A percentile compares a stretch with the other conserved stretches of the same genome.
Conservation (phyloP, 2,888 invertebrate species). For the Bugulina stolonifera region DNA sequence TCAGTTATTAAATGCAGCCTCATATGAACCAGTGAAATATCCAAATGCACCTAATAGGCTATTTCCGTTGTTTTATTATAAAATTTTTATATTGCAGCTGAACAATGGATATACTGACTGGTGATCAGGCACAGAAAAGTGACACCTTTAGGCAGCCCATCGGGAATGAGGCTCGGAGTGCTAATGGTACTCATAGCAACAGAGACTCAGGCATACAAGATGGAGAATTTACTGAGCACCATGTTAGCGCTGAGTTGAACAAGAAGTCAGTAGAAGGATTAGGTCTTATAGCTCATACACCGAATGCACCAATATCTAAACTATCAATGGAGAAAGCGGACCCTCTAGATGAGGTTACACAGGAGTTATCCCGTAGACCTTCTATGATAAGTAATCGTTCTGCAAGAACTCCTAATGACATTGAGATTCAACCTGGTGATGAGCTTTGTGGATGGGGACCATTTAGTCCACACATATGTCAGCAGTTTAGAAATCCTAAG, state of each 20-base stretch:
- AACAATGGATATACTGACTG: too few species aligned
- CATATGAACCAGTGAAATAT: too few species aligned
- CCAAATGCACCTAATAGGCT: too few species aligned
- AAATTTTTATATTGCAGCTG: too few species aligned
- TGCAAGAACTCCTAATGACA: neutral
- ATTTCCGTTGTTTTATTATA: too few species aligned
- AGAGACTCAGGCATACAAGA: slow-evolving; percentile 21
- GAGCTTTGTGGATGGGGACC: slow-evolving; percentile 64
- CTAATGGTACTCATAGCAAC: slow-evolving; percentile 4
- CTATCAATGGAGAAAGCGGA: too few species aligned
- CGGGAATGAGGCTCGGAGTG: too few species aligned
- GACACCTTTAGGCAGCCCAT: too few species aligned
- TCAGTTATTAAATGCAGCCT: too few species aligned
- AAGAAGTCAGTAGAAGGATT: neutral
- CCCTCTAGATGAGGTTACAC: neutral
- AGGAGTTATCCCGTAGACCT: neutral
- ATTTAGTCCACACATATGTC: slow-evolving; percentile 63
- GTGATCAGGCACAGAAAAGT: too few species aligned
- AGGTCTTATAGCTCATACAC: neutral
- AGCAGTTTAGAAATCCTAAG: slow-evolving; percentile 67
- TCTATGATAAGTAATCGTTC: neutral
- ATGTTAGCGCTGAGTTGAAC: neutral
- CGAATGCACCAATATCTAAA: neutral
- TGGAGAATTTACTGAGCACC: neutral
- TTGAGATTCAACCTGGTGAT: slow-evolving; percentile 31